These are phyloP conservation scores for Xestoiulus laeticollis DNA, from an alignment of 2,888 invertebrate genomes.

Conservation along the genomic window DNA sequence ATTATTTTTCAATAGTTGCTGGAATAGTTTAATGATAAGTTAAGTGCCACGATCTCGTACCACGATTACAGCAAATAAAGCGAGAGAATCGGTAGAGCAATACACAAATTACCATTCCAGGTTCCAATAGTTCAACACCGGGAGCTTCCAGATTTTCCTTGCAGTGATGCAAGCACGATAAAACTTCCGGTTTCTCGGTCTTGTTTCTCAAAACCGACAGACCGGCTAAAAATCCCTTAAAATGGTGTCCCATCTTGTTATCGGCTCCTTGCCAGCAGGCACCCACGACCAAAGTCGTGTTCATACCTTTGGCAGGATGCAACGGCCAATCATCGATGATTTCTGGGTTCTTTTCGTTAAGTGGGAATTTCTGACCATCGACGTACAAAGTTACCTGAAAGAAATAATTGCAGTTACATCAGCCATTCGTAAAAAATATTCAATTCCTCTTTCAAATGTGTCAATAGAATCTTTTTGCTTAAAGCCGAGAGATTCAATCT, in stretches of 20 bases:
- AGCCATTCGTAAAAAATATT: neutral
- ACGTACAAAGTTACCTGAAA: constrained; percentile 73
- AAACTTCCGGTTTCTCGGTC: constrained; percentile 77
- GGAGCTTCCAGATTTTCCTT: constrained; percentile 83
- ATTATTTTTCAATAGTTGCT: constrained; percentile 56
- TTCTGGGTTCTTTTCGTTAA: constrained; percentile 85
- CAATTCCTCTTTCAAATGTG: too few relatives aligned
- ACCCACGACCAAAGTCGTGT: constrained; percentile 92
- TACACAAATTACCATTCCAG: constrained; percentile 73
- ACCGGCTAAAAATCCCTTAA: constrained; percentile 88
- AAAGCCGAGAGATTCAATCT: too few relatives aligned
- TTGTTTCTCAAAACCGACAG: constrained; percentile 80
- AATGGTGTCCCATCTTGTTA: constrained; percentile 87
- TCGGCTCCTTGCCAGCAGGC: constrained; percentile 97
- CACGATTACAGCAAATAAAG: neutral
- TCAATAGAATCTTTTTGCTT: too few relatives aligned
- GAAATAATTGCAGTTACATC: constrained; percentile 51
- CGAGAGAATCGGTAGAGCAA: too few relatives aligned
- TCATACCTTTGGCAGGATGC: constrained; percentile 92
- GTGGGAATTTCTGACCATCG: constrained; percentile 80
- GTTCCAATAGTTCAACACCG: constrained; percentile 77
- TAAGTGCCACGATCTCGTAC: neutral
- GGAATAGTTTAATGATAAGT: neutral
- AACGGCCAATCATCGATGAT: constrained; percentile 99
- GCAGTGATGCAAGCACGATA: constrained; percentile 81